phyloP scores from a whole-genome alignment of 2,888 invertebrate genomes.

The Zootermopsis nevadensis region DNA sequence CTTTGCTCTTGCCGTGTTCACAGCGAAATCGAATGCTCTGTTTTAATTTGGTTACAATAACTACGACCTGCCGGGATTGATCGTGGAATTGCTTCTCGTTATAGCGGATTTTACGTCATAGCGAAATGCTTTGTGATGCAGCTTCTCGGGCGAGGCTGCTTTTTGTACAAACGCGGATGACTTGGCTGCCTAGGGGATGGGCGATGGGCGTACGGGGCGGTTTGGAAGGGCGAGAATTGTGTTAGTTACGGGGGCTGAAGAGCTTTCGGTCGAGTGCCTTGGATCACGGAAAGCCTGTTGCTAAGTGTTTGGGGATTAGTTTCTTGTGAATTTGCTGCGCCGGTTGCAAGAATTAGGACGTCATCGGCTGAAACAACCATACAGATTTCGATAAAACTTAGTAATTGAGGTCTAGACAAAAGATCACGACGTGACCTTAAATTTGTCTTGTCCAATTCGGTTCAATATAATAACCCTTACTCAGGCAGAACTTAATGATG shows the following conservation, averaged over 20 bases:
- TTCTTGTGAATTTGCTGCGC: too few relatives aligned
- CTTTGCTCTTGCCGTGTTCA: too few relatives aligned
- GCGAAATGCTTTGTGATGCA: not conserved
- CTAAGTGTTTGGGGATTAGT: too few relatives aligned
- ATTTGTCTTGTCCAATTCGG: too few relatives aligned
- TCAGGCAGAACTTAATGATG: too few relatives aligned
- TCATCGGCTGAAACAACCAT: too few relatives aligned
- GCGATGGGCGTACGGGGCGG: not conserved
- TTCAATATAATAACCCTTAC: too few relatives aligned
- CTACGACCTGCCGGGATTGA: not conserved
- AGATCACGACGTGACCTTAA: too few relatives aligned
- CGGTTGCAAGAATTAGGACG: too few relatives aligned
- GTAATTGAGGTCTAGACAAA: too few relatives aligned
- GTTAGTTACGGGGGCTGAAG: not conserved
- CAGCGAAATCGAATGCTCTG: not conserved
- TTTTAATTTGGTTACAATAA: not conserved
- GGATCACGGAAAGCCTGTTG: not conserved
- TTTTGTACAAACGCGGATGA: constrained; percentile 1
- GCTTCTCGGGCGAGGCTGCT: not conserved
- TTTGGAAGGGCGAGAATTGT: not conserved
- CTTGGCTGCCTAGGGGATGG: not conserved
- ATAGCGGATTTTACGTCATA: not conserved
- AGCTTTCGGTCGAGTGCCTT: not conserved
- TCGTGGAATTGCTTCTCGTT: not conserved
- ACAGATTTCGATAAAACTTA: too few relatives aligned